Conservation (phyloP, 1,140 invertebrate genomes). For the Periplaneta americana region DNA sequence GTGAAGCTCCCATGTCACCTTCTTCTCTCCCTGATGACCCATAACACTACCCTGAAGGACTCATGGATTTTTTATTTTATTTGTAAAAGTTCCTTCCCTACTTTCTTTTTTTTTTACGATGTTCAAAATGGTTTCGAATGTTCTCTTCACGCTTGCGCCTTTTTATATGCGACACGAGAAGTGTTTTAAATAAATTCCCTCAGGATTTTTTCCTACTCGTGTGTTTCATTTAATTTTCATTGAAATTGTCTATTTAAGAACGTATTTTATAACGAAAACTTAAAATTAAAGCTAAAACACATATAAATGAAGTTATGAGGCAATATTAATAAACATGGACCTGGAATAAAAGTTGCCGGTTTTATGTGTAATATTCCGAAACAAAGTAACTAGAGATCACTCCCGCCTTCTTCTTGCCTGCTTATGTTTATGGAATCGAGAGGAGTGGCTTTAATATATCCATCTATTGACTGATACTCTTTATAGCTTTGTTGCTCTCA, state of each 20-base stretch:
- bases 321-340: neutral
- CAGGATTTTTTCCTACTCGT: constrained; percentile 27
- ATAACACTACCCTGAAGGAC: constrained; percentile 26
- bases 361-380: neutral
- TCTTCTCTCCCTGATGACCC: constrained; percentile 29
- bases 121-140: constrained; percentile 26
- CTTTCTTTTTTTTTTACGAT: constrained; percentile 35
- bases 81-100: constrained; percentile 29
- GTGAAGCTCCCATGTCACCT: constrained; percentile 34
- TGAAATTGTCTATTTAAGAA: constrained; percentile 3
- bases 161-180: constrained; percentile 32
- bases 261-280: neutral
- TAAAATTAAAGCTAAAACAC: neutral
- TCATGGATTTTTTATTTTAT: constrained; percentile 37
- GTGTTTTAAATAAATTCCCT: constrained; percentile 37
- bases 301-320: neutral
- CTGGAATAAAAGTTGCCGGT: neutral
- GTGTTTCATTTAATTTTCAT: constrained; percentile 37
- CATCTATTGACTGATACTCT: too few species aligned
- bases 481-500: too few species aligned
- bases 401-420: too few species aligned
- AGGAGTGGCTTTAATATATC: neutral
- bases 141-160: constrained; percentile 26
- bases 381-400: neutral
- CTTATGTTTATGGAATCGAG: neutral